Base-by-base conservation (phyloP, 2,888 invertebrate species). In the Rhagonycha fulva region DNA sequence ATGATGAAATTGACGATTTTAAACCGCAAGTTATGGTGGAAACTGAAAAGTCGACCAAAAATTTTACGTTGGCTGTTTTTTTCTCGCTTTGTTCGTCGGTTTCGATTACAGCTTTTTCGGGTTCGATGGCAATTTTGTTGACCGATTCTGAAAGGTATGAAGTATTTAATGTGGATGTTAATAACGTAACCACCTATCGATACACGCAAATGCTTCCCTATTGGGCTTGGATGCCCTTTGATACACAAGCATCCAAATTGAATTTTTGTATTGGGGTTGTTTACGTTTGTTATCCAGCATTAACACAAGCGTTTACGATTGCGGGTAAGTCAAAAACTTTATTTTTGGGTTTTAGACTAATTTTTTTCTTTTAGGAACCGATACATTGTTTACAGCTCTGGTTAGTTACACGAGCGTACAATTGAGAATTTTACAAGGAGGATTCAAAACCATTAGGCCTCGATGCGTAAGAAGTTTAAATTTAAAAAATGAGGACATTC, bases 331-430 rank as follows among this genome's bases (percentile, higher is more conserved):
- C 19, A 68, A 70, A 23, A 47, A 9, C 24, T 68, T 7, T 28
- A 2, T 14, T 2, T 67, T 23, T 26, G 19, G n/a, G 12, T 23
- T 30, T n/a, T 2, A 26, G 5, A 5, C n/a, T 9, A 70, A 70
- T 19, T 14, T 4, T 32, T 11, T 61, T 32, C 7, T 77, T 80
- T 67, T 71, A 83, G 83, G 82, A 32, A 79, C 82, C 14, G 84
- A 84, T 76, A 82, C 82, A 14, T 66, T 83, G n/a, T 83, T 82
- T 71, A 81, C 81, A 61, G 79, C 81, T 24, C 67, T 83, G 1
- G 75, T 83, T 9, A 82, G 80, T 69, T 82, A 82, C 62, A 77
- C 80, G 12, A 82, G 82, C 24, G 81, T 81, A 1, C 83, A 84
- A 67, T 76, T 84, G 14, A 74, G 76, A 63, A 80, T 83, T 26